Evolutionary conservation across 2,888 invertebrate species (phyloP).

Genomic region (Scaptomyza cyrtandrae): DNA sequence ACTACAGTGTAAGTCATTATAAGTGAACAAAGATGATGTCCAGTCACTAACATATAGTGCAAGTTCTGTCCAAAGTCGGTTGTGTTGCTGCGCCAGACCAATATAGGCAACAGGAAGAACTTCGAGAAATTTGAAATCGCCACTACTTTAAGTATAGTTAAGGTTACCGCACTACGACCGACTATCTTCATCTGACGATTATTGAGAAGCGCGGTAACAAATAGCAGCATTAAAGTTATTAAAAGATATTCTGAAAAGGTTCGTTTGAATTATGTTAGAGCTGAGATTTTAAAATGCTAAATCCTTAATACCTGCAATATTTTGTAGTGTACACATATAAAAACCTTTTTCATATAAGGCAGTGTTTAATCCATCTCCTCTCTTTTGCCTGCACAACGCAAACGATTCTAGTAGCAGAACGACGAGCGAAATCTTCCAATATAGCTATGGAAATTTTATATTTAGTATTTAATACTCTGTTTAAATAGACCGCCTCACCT

Average conservation of each 20-base stretch:
- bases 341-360: slow-evolving; percentile 87
- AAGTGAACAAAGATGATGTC: slow-evolving; percentile 88
- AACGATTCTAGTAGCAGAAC: slow-evolving; percentile 93
- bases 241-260: slow-evolving; percentile 72
- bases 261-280: neutral
- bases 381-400: slow-evolving; percentile 87
- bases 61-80: slow-evolving; percentile 83
- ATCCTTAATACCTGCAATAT: slow-evolving; percentile 75
- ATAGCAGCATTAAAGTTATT: slow-evolving; percentile 62
- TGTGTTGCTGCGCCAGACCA: slow-evolving; percentile 87
- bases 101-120: slow-evolving; percentile 87
- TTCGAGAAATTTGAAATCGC: slow-evolving; percentile 87
- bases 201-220: slow-evolving; percentile 48
- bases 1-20: slow-evolving; percentile 87
- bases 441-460: slow-evolving; percentile 84
- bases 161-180: slow-evolving; percentile 46
- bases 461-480: neutral
- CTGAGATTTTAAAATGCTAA: neutral
- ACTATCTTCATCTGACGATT: slow-evolving; percentile 28
- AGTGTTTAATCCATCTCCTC: slow-evolving; percentile 76
- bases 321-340: slow-evolving; percentile 86
- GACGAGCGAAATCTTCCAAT: slow-evolving; percentile 92
- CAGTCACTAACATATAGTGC: slow-evolving; percentile 87
- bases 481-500: slow-evolving; percentile 86
- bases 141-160: slow-evolving; percentile 86